Percentiles rank a stretch among this genome's conserved stretches.
Conservation (phyloP, 2,888 invertebrate genomes). For the Rhingia campestris region DNA sequence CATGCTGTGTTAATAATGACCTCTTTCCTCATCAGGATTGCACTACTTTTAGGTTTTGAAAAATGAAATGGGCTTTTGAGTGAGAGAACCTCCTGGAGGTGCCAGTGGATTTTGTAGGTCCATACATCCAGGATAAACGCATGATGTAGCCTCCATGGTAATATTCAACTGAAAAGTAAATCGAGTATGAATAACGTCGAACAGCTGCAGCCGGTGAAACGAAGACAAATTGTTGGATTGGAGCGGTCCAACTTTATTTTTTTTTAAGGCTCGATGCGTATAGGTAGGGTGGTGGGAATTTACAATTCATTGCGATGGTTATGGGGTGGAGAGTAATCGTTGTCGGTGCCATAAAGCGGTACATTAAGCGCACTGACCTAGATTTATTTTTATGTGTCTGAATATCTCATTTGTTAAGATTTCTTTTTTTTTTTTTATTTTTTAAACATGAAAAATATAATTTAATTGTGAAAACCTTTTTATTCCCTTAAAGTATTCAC, state of each 20-base stretch:
- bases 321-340: slow-evolving; percentile 52
- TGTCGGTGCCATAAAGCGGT: slow-evolving; percentile 44
- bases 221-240: slow-evolving; percentile 52
- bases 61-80: background rate
- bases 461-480: too few species aligned
- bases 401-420: slow-evolving; percentile 28
- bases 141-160: slow-evolving; percentile 43
- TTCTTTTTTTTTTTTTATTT: background rate
- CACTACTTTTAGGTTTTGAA: slow-evolving; percentile 5
- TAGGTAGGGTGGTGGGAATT: slow-evolving; percentile 14
- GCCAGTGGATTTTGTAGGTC: background rate
- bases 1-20: slow-evolving; percentile 56
- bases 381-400: slow-evolving; percentile 37
- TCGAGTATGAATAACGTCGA: slow-evolving; percentile 57
- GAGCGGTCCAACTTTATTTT: slow-evolving; percentile 8
- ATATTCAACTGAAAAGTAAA: slow-evolving; percentile 55
- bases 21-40: slow-evolving; percentile 25
- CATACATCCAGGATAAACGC: slow-evolving; percentile 14
- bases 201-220: slow-evolving; percentile 52
- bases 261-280: background rate
- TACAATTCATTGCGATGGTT: slow-evolving; percentile 53
- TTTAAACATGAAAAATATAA: too few species aligned
- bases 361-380: slow-evolving; percentile 50
- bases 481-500: too few species aligned
- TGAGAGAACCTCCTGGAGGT: slow-evolving; percentile 7